Evolutionary conservation across 1,140 invertebrate species (phyloP).

Genomic region (Dolichoris vasculosae): DNA sequence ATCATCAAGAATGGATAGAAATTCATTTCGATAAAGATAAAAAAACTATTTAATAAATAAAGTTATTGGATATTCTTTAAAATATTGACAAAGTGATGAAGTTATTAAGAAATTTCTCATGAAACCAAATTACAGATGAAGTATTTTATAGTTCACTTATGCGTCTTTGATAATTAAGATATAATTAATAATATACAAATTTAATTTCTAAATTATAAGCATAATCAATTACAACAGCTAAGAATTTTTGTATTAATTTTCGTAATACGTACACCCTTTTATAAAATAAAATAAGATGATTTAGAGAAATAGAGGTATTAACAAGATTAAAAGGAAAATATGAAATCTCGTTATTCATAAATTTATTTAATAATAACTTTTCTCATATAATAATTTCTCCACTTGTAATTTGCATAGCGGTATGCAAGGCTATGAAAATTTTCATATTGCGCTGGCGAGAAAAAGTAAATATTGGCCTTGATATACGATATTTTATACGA

Average conservation of each 20-base stretch:
- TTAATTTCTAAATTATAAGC: not conserved
- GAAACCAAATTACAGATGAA: not conserved
- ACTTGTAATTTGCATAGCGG: not conserved
- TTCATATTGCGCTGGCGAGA: not conserved
- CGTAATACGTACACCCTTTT: not conserved
- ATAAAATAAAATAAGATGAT: not conserved
- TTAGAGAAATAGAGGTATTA: not conserved
- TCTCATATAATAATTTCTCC: not conserved
- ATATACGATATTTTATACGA: constrained; percentile 8
- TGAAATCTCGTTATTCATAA: not conserved
- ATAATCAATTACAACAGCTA: constrained; percentile 5
- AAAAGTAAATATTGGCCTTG: constrained; percentile 27
- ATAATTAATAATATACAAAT: constrained; percentile 2
- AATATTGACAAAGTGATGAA: not conserved
- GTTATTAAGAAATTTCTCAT: not conserved
- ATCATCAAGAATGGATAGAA: too few relatives aligned
- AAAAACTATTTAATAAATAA: too few relatives aligned
- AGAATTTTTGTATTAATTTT: too few relatives aligned
- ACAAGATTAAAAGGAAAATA: constrained; percentile 24
- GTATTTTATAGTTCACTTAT: not conserved
- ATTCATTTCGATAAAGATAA: too few relatives aligned
- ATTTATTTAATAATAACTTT: constrained; percentile 11
- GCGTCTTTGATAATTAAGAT: not conserved
- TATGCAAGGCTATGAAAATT: not conserved
- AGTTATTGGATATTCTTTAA: not conserved